Base-by-base conservation (phyloP, 2,888 invertebrate genomes). In the Flexamia atlantica region DNA sequence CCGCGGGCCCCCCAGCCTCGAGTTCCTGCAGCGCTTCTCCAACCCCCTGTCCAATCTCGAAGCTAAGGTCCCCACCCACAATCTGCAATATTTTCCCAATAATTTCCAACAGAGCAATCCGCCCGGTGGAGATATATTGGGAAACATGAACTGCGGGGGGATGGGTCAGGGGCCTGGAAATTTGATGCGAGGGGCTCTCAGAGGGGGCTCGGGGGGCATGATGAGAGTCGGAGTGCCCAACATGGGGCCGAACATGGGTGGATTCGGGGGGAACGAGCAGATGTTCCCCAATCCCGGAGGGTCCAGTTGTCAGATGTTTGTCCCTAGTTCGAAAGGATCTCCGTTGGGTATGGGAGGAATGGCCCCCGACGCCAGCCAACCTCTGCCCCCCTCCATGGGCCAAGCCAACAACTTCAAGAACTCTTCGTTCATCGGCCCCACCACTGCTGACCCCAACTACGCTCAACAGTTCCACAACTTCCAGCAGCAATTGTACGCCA, bases 401-500 rank as follows among this genome's bases (percentile, higher is more conserved):
- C 95, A 95, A 76, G 93, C 93, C 85, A 92, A 91, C 87, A 89
- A 88, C 80, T 96, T 95, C 91, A 95, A 95, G 89, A 95, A 94
- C 87, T 91, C 92, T 60, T 93, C 94, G 4, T 97, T 96, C 90
- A 95, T 96, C 84, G 96, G 96, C 36, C 96, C 96, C 10, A 95
- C 95, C 36, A 96, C 97, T 84, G 95, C 95, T 72, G 97, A 98
- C 91, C 96, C 97, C 17, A 97, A 96, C 90, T 98, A 98, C 91
- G 97, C 97, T 89, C 97, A 97, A 90, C 97, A 97, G 92, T 98
- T 96, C 92, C 97, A 97, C 91, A 97, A 97, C 91, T 98, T 98
- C 92, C 98, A 98, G 90, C 98, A 98, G 90, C 97, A 97, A 90
- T 91, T 98, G 87, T 98, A 98, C 91, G 97, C 98, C 85, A 98